A percentile compares a stretch with the other conserved stretches of the same genome.
phyloP scores from a whole-genome alignment of 2,888 invertebrate genomes.

The Cephus sareptanus region DNA sequence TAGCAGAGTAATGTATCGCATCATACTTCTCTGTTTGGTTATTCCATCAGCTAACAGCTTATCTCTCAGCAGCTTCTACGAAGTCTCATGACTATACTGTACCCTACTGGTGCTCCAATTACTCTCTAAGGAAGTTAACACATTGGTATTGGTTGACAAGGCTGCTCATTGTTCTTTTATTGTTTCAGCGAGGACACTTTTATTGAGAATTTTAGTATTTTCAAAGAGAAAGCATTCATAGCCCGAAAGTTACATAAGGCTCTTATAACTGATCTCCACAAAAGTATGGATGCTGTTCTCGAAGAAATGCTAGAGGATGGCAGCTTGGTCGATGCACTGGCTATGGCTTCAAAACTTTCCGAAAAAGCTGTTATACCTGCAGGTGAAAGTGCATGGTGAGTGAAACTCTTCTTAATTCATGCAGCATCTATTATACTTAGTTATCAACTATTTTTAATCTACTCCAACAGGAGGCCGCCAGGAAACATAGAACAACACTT shows the following conservation, averaged over 20 bases:
- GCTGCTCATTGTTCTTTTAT: conserved; percentile 12
- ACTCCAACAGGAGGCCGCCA: conserved; percentile 52
- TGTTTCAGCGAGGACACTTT: conserved; percentile 51
- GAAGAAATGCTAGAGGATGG: conserved; percentile 44
- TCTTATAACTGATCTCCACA: conserved; percentile 40
- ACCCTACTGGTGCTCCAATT: too few species aligned
- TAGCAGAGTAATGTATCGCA: too few species aligned
- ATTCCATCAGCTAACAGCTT: too few species aligned
- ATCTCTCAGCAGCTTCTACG: too few species aligned
- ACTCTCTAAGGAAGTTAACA: too few species aligned
- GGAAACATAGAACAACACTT: conserved; percentile 50
- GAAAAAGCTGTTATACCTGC: conserved; percentile 34
- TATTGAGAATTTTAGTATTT: conserved; percentile 37
- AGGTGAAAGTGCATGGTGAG: conserved; percentile 44
- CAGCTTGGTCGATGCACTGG: conserved; percentile 38
- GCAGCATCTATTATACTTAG: neutral
- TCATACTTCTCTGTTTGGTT: too few species aligned
- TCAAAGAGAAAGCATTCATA: conserved; percentile 35
- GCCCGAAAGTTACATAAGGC: conserved; percentile 40
- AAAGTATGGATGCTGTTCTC: conserved; percentile 41
- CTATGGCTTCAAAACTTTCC: conserved; percentile 34
- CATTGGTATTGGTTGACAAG: too few species aligned
- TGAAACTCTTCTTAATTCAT: neutral
- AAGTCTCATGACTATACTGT: too few species aligned
- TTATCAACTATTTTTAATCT: neutral